Conservation (phyloP, 2,888 invertebrate species). For the Conistra vaccinii region DNA sequence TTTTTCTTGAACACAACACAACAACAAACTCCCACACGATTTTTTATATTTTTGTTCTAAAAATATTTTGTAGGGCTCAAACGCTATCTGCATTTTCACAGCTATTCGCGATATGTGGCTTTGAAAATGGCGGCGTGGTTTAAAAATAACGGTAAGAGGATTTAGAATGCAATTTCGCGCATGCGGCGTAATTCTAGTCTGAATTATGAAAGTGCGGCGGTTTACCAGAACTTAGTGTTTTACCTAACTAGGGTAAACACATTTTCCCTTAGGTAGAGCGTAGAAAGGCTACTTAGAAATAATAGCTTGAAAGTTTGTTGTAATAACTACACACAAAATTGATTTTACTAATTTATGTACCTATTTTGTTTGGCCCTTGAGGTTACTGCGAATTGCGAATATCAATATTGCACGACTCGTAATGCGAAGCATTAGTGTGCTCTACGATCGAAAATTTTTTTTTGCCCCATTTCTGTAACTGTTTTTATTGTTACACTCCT, state of each 20-base stretch:
- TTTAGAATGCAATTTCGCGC: constrained; percentile 56
- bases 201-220: constrained; percentile 49
- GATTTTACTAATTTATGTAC: no score
- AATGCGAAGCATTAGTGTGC: no score
- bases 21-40: not conserved
- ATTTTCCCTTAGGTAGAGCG: constrained; percentile 13
- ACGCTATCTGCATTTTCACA: constrained; percentile 65
- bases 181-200: constrained; percentile 42
- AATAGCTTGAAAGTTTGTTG: not conserved
- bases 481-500: no score
- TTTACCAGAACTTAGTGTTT: constrained; percentile 34
- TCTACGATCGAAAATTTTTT: no score
- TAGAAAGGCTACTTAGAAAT: not conserved
- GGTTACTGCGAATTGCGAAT: not conserved
- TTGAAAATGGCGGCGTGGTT: constrained; percentile 45
- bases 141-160: constrained; percentile 13
- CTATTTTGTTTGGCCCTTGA: not conserved
- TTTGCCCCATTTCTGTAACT: no score
- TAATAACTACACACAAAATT: not conserved
- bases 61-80: constrained; percentile 54
- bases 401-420: no score
- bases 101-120: constrained; percentile 35
- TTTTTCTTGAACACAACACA: constrained; percentile 9
- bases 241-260: constrained; percentile 15
- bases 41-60: constrained; percentile 35